Percentiles rank a stretch among this genome's conserved stretches.
Evolutionary conservation across 2,113 vertebrate genomes (phyloP).

Genomic region (Pygoscelis antarcticus): DNA sequence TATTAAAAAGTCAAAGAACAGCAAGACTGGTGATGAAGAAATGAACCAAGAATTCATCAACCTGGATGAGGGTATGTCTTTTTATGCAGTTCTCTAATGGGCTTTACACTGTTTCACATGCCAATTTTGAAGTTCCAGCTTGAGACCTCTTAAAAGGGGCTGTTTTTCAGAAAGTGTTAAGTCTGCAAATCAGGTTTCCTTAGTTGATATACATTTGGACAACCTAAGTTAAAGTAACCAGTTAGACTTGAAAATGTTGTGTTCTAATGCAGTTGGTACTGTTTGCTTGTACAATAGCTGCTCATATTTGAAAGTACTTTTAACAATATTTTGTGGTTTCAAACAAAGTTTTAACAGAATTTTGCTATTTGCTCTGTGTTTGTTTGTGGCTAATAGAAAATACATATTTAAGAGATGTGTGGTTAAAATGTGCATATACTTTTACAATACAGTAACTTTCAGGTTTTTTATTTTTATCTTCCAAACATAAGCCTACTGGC

Average conservation of each 20-base stretch:
- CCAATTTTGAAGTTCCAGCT: not conserved
- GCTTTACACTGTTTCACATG: not conserved
- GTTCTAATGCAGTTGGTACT: too few species aligned
- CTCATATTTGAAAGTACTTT: not conserved
- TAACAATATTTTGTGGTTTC: not conserved
- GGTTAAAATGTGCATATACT: not conserved
- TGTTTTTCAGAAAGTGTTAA: not conserved
- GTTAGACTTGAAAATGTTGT: not conserved
- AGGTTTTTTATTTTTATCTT: not conserved
- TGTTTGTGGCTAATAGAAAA: not conserved
- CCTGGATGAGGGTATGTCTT: conserved; percentile 87
- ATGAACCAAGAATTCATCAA: conserved; percentile 94
- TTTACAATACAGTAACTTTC: not conserved
- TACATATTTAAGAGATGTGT: not conserved
- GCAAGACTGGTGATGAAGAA: conserved; percentile 88
- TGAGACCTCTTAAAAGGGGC: not conserved
- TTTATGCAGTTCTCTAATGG: not conserved
- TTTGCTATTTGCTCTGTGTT: not conserved
- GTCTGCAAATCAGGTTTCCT: not conserved
- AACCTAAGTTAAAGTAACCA: not conserved
- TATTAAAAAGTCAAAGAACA: conserved; percentile 86
- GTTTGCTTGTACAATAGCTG: not conserved
- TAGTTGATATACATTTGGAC: not conserved
- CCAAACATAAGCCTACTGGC: not conserved
- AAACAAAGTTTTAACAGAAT: not conserved